Evolutionary conservation across 2,888 invertebrate species (phyloP), one percentile per base, ranked within the genome.

Genomic region (Cheilosia grossa): DNA sequence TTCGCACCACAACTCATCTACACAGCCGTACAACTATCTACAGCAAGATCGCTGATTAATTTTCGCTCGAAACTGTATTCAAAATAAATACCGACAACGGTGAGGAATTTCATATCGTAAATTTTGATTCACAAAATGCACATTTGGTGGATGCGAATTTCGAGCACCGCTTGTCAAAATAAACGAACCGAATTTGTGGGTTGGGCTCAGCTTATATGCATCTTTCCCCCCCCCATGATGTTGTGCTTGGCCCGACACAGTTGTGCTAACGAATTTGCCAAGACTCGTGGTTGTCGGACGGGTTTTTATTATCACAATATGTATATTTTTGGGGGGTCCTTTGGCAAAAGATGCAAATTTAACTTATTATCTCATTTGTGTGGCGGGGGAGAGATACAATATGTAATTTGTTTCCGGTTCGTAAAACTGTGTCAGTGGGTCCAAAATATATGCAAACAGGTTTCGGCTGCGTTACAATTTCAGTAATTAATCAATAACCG

Each of bases 141-240:
- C 63, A 79, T 67, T 78, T 15, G 27, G 27, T 21, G 61, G 67
- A 73, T 78, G 67, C 5, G 15, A 58, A 82, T 78, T 66, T 66
- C 66, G 47, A 33, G 27, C 44, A 54, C n/a, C 37, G 44, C 40
- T 72, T 51, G 21, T 47, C 61, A 37, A 56, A 69, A 74, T 56
- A 74, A 64, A 63, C 42, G 49, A 49, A 59, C 17, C 19, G 30
- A 58, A 49, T 54, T 63, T 19, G 27, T 74, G 73, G 82, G 82
- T 69, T 83, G 56, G 82, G 79, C 82, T 79, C 77, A 74, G 37
- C n/a, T 6, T 67, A 56, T 67, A 79, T 69, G 56, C 40, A 19
- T 33, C 24, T 77, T 63, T 58, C 42, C 1, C 30, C 6, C n/a
- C n/a, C n/a, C n/a, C n/a, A n/a, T n/a, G n/a, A n/a, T n/a, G n/a